Conservation (phyloP, 2,888 invertebrate genomes). For the Neria commutata region DNA sequence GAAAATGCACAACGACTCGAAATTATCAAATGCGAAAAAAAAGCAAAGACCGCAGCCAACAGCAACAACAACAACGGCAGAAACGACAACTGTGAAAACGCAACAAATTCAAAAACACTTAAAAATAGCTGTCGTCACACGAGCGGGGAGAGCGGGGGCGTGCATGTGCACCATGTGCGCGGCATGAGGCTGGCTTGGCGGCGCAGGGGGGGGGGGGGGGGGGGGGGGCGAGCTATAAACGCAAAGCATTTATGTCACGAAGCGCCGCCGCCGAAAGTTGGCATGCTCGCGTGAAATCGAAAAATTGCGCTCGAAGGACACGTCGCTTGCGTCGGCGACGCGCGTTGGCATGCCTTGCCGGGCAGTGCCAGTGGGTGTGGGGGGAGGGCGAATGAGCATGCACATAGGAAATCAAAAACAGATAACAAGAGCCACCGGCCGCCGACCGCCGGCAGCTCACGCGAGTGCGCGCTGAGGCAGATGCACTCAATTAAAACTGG, state of each 20-base stretch:
- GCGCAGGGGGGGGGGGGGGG: too few relatives aligned
- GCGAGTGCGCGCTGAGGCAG: not conserved
- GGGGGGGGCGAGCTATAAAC: too few relatives aligned
- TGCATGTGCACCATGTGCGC: not conserved
- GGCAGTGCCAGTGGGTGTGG: not conserved
- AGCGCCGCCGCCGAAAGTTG: slow-evolving; percentile 11
- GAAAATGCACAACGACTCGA: not conserved
- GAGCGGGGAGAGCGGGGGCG: not conserved
- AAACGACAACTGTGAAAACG: not conserved
- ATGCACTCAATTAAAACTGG: slow-evolving; percentile 45
- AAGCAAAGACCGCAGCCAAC: not conserved
- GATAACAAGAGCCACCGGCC: not conserved
- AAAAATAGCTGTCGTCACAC: slow-evolving; percentile 2
- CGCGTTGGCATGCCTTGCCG: not conserved
- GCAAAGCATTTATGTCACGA: not conserved
- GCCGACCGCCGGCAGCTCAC: not conserved
- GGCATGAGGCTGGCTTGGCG: not conserved
- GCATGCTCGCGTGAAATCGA: slow-evolving; percentile 51
- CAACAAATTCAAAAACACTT: slow-evolving; percentile 10
- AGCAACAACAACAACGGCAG: not conserved
- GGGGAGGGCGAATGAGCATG: not conserved
- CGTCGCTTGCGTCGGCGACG: slow-evolving; percentile 23
- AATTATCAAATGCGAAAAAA: slow-evolving; percentile 4
- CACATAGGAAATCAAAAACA: slow-evolving; percentile 7
- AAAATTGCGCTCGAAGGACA: slow-evolving; percentile 55